Evolutionary conservation across 2,113 vertebrate genomes (phyloP).

Genomic region (Columba livia): DNA sequence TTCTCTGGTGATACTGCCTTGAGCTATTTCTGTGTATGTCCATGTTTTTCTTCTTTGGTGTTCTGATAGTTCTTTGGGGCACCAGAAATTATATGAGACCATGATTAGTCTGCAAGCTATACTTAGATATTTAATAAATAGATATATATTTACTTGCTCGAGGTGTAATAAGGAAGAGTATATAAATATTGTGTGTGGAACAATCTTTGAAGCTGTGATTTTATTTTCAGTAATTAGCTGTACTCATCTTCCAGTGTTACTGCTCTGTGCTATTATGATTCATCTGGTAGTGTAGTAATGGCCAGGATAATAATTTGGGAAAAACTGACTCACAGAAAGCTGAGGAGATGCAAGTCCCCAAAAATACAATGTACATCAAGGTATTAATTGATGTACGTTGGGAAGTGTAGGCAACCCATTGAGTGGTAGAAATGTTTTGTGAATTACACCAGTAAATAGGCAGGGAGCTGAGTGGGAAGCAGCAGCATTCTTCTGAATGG

Average conservation of each 20-base stretch:
- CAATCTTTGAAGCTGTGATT: conserved; percentile 12
- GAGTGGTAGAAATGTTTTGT: not conserved
- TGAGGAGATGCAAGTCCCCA: not conserved
- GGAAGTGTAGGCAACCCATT: not conserved
- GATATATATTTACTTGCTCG: not conserved
- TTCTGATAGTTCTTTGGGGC: not conserved
- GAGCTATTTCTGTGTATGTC: not conserved
- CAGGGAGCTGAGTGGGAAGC: not conserved
- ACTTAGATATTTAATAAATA: not conserved
- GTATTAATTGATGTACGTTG: not conserved
- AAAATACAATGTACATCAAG: not conserved
- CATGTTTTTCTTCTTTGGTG: not conserved
- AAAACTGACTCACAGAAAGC: not conserved
- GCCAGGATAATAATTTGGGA: not conserved
- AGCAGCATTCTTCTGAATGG: not conserved
- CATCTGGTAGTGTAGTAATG: not conserved
- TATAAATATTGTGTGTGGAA: not conserved
- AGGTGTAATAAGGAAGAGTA: not conserved
- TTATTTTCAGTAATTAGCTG: conserved; percentile 12
- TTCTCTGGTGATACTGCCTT: not conserved
- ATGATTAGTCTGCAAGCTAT: not conserved
- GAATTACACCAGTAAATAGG: not conserved
- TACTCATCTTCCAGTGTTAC: not conserved
- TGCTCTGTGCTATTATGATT: not conserved
- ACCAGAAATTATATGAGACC: not conserved